A percentile compares a stretch with the other conserved stretches of the same genome.
These are phyloP conservation scores for Thaleichthys pacificus DNA, from an alignment of 2,797 vertebrate genomes.

Conservation along the genomic window DNA sequence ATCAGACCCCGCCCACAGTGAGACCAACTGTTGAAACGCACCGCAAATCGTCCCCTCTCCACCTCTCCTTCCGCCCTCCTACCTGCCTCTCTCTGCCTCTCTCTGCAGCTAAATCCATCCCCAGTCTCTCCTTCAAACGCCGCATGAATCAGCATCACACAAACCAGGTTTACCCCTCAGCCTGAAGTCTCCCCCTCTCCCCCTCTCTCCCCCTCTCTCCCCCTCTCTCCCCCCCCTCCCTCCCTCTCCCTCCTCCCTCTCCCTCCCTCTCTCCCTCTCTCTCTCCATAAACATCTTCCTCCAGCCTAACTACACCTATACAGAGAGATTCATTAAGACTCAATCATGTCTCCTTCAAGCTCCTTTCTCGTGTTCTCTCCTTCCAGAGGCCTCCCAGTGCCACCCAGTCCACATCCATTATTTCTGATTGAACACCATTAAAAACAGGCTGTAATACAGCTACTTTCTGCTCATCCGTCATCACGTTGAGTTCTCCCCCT, in stretches of 20 bases:
- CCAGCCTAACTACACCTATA: too few relatives aligned
- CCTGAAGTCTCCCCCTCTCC: conserved; percentile 3
- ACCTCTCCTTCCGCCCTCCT: conserved; percentile 42
- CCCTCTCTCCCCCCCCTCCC: conserved; percentile 31
- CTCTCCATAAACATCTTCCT: conserved; percentile 28
- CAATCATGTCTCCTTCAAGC: conserved; percentile 59
- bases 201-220: conserved; percentile 28
- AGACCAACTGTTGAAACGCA: conserved; percentile 54
- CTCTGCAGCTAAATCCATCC: conserved; percentile 17
- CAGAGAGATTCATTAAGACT: conserved; percentile 35
- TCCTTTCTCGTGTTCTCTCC: conserved; percentile 63
- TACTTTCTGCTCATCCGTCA: not conserved
- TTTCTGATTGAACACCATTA: conserved; percentile 51
- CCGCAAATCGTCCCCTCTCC: conserved; percentile 24
- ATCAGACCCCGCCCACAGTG: conserved; percentile 39
- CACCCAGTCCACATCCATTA: conserved; percentile 46
- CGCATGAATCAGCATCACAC: too few relatives aligned
- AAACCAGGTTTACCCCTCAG: too few relatives aligned
- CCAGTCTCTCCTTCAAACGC: conserved; percentile 39
- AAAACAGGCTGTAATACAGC: conserved; percentile 51
- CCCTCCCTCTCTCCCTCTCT: conserved; percentile 16
- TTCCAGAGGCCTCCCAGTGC: conserved; percentile 54
- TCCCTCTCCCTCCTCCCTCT: conserved; percentile 32
- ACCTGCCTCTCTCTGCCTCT: conserved; percentile 44
- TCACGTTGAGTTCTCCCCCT: too few relatives aligned